Conservation (phyloP, 2,888 invertebrate genomes). For the Siphlonurus alternatus region DNA sequence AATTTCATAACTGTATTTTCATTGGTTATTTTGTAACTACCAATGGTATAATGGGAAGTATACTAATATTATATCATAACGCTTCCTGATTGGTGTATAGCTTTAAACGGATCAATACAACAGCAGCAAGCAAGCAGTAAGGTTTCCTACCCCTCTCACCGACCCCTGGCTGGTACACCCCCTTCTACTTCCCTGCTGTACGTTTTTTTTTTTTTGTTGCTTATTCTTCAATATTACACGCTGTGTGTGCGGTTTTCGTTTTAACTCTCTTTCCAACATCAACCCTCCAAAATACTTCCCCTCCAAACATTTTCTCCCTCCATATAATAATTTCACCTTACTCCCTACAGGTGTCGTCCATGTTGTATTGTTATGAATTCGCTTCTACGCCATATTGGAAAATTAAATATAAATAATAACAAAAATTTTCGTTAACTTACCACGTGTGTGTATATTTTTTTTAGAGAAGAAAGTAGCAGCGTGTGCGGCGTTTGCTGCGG, state of each 20-base stretch:
- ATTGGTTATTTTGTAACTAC: not conserved
- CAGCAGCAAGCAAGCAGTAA: not conserved
- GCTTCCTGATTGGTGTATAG: not conserved
- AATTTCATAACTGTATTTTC: not conserved
- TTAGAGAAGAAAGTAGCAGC: not conserved
- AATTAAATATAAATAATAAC: not conserved
- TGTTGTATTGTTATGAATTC: not conserved
- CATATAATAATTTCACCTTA: not conserved
- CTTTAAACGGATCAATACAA: not conserved
- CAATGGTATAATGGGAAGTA: not conserved
- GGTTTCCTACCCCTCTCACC: not conserved
- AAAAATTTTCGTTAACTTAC: too few relatives aligned
- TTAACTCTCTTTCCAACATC: too few relatives aligned
- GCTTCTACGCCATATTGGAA: not conserved
- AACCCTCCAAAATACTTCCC: not conserved
- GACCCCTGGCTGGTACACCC: not conserved
- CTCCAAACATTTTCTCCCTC: not conserved
- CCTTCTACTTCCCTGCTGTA: not conserved
- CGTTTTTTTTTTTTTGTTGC: not conserved
- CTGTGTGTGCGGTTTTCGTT: not conserved
- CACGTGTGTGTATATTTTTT: not conserved
- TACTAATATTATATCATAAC: conserved; percentile 1
- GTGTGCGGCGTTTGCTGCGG: not conserved
- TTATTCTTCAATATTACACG: not conserved
- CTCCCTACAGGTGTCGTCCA: not conserved